Evolutionary conservation across 2,797 vertebrate genomes (phyloP).

Genomic region (Trachurus trachurus): DNA sequence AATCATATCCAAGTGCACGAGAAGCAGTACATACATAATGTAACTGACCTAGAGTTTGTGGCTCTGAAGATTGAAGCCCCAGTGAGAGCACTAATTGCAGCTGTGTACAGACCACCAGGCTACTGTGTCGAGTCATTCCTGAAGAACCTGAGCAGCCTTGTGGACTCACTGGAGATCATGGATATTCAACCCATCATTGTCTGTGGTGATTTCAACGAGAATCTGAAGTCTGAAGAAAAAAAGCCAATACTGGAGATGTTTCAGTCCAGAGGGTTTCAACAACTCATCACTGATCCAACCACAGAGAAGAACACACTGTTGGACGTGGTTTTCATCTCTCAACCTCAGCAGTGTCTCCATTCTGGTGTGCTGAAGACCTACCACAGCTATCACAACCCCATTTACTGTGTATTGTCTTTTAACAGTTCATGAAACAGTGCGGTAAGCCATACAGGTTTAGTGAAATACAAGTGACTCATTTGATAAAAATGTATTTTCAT

Average conservation of each 20-base stretch:
- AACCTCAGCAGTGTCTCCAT: neutral
- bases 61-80: too few relatives aligned
- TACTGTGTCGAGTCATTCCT: neutral
- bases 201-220: conserved; percentile 7
- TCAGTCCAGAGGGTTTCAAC: neutral
- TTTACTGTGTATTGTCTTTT: conserved; percentile 28
- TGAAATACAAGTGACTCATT: too few relatives aligned
- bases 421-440: neutral
- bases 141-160: conserved; percentile 14
- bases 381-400: conserved; percentile 48
- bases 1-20: too few relatives aligned
- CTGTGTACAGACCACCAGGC: too few relatives aligned
- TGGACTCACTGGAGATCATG: conserved; percentile 28
- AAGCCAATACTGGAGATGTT: conserved; percentile 33
- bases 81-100: too few relatives aligned
- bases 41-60: too few relatives aligned
- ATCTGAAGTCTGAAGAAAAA: neutral
- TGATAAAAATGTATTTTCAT: too few relatives aligned
- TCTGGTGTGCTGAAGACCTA: conserved; percentile 19
- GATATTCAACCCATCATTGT: conserved; percentile 28
- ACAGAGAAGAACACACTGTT: conserved; percentile 44
- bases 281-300: conserved; percentile 8
- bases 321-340: conserved; percentile 39
- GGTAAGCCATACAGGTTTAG: neutral
- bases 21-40: too few relatives aligned